Percentiles rank a stretch among this genome's conserved stretches.
Evolutionary conservation across 2,113 vertebrate species (phyloP).

Genomic region (Brachirus orientalis): DNA sequence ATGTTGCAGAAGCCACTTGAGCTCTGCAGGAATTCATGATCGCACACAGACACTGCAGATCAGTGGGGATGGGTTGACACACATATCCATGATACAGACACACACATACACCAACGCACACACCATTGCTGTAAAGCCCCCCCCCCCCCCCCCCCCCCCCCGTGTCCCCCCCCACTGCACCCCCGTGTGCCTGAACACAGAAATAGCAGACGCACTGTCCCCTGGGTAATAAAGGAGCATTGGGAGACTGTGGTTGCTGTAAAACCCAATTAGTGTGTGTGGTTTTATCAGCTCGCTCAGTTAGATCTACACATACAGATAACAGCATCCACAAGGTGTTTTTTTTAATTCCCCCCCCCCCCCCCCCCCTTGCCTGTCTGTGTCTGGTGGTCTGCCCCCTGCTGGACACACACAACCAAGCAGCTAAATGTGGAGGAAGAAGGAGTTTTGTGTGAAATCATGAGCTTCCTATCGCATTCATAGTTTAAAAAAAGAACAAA

Average conservation of each 20-base stretch:
- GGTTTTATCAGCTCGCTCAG: slow-evolving; percentile 66
- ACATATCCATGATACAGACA: slow-evolving; percentile 35
- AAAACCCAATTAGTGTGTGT: slow-evolving; percentile 80
- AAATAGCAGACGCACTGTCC: slow-evolving; percentile 63
- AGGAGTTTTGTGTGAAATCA: no score
- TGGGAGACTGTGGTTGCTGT: slow-evolving; percentile 70
- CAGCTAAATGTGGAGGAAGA: slow-evolving; percentile 5
- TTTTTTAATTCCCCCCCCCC: slow-evolving; percentile 2
- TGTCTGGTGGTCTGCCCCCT: slow-evolving; percentile 60
- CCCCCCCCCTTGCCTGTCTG: background rate
- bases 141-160: no score
- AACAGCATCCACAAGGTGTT: slow-evolving; percentile 48
- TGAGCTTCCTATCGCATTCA: no score
- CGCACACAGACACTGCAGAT: slow-evolving; percentile 30
- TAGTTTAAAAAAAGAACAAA: no score
- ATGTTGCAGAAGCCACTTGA: slow-evolving; percentile 44
- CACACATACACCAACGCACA: slow-evolving; percentile 18
- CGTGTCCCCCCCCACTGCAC: no score
- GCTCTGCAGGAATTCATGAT: slow-evolving; percentile 41
- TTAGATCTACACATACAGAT: slow-evolving; percentile 57
- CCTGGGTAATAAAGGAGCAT: slow-evolving; percentile 77
- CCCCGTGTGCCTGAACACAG: slow-evolving; percentile 58
- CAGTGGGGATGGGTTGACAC: slow-evolving; percentile 36
- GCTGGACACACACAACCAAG: slow-evolving; percentile 55
- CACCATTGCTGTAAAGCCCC: slow-evolving; percentile 10